Evolutionary conservation across 2,888 invertebrate genomes (phyloP).

Genomic region (Epinotia demarniana): DNA sequence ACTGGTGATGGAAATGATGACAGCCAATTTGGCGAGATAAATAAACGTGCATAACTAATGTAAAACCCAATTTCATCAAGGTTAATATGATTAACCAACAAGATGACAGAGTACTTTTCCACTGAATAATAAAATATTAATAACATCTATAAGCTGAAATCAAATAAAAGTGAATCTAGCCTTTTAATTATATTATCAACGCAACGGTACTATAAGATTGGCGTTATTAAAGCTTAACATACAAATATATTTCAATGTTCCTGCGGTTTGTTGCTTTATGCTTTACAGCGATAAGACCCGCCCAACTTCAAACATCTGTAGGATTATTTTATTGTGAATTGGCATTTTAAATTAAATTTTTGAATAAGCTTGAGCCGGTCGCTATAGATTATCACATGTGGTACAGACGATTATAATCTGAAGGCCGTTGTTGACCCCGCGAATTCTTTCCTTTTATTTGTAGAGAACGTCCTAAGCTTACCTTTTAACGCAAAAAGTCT

Average conservation of each 20-base stretch:
- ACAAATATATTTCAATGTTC: slow-evolving; percentile 20
- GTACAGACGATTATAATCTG: slow-evolving; percentile 38
- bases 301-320: slow-evolving; percentile 13
- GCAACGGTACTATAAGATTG: slow-evolving; percentile 18
- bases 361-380: slow-evolving; percentile 34
- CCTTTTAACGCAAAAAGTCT: slow-evolving; percentile 25
- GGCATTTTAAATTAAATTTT: slow-evolving; percentile 34
- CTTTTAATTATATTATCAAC: slow-evolving; percentile 37
- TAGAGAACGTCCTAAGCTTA: slow-evolving; percentile 14
- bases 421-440: slow-evolving; percentile 27
- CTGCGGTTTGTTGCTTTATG: slow-evolving; percentile 16
- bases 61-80: not conserved
- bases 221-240: slow-evolving; percentile 23
- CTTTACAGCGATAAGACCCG: slow-evolving; percentile 11
- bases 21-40: not conserved
- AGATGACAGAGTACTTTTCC: slow-evolving; percentile 12
- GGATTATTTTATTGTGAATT: slow-evolving; percentile 22
- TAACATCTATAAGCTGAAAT: slow-evolving; percentile 23
- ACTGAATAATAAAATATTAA: slow-evolving; percentile 36
- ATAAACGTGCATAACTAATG: not conserved
- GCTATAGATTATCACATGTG: slow-evolving; percentile 40
- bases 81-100: slow-evolving; percentile 4
- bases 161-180: slow-evolving; percentile 23
- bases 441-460: slow-evolving; percentile 38
- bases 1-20: no score